Base-by-base conservation (phyloP, 2,797 vertebrate species). In the Melanogrammus aeglefinus region DNA sequence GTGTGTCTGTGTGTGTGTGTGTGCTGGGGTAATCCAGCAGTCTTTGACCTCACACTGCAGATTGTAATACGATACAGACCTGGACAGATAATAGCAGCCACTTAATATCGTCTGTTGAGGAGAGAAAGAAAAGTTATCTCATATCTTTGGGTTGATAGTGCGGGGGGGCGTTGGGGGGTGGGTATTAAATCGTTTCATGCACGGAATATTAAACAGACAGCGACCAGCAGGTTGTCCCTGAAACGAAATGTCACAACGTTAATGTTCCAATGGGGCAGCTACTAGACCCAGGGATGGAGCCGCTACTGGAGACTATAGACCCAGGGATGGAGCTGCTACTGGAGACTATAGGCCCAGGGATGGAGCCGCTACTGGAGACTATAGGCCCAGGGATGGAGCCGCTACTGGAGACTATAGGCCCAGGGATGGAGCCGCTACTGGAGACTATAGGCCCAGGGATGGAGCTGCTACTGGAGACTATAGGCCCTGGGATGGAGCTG, bases 41-140 rank as follows among this genome's bases (percentile, higher is more conserved):
- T 97, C 94, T 91, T 95, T 97, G 97, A 99, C 97, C 98, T 94
- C 95, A 92, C 81, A 96, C 90, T 95, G 96, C 96, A 98, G 97
- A 99, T 99, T 98, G 96, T 96, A 98, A 98, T 98, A 97, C 95
- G 97, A 99, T 99, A 99, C 96, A 97, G 97, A 96, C 95, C 97
- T 97, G 94, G 93, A 87, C 95, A 97, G 96, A 99, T 98, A 99
- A 99, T 99, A 96, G 96, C 94, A 96, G 94, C 95, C 96, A 99
- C 97, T 99, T 98, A 97, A 98, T 98, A 96, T 97, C 95, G 94
- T 95, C 93, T 93, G 92, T 92, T 92, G 92, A 93, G 93, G 90
- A 94, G 95, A 91, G 47, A 51, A 51, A 94, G 94, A 94, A 96
- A 97, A 97, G 95, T 98, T 99, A 98, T 98, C 97, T 96, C 96